phyloP scores from a whole-genome alignment of 2,888 invertebrate species.

The Rhorus exstirpatorius region DNA sequence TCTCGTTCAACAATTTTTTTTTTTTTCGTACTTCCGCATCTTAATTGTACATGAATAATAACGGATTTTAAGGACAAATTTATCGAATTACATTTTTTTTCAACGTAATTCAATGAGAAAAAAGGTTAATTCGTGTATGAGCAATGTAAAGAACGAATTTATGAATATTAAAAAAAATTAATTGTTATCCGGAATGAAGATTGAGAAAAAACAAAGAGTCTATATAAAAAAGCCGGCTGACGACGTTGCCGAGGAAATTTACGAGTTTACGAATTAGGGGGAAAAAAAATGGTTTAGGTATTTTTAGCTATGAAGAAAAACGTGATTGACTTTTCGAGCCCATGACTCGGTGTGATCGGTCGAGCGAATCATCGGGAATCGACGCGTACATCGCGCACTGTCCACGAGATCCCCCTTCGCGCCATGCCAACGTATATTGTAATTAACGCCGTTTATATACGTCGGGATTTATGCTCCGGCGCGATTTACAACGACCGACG shows the following conservation, averaged over 20 bases:
- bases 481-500: conserved; percentile 74
- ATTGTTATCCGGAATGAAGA: background rate
- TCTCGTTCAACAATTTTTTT: conserved; percentile 37
- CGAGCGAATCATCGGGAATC: conserved; percentile 30
- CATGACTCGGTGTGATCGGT: conserved; percentile 31
- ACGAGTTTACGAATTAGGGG: no score
- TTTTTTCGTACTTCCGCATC: conserved; percentile 13
- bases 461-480: conserved; percentile 78
- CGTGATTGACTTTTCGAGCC: conserved; percentile 13
- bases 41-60: background rate
- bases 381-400: conserved; percentile 6
- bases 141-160: no score
- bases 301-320: background rate
- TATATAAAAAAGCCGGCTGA: background rate
- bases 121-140: background rate
- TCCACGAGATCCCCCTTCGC: conserved; percentile 51
- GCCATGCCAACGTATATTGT: conserved; percentile 74
- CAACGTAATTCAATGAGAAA: background rate
- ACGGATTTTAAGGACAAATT: background rate
- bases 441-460: conserved; percentile 79
- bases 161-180: no score
- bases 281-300: background rate
- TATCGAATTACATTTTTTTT: background rate
- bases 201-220: background rate
- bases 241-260: conserved; percentile 22